These are phyloP conservation scores for Oncorhynchus clarkii DNA, from an alignment of 2,113 vertebrate genomes.

Conservation along the genomic window DNA sequence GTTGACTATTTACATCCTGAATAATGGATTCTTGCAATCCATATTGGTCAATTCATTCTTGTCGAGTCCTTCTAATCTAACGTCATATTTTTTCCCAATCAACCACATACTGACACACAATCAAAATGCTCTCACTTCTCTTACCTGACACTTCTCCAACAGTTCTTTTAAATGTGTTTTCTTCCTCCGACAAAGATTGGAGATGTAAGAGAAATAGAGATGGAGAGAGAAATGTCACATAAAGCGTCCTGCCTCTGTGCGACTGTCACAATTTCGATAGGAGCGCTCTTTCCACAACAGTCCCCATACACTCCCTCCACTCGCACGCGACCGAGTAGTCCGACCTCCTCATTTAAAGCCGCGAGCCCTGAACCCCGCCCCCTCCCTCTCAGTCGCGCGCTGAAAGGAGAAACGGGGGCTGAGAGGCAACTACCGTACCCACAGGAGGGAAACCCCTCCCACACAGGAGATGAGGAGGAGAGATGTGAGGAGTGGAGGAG, in stretches of 20 bases:
- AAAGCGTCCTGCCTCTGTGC: background rate
- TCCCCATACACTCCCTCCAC: background rate
- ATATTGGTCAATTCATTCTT: too few species aligned
- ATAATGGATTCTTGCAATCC: too few species aligned
- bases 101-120: background rate
- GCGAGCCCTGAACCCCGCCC: background rate
- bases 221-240: too few species aligned
- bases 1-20: too few species aligned
- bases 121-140: background rate
- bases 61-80: background rate
- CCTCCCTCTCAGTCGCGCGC: background rate
- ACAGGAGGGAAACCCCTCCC: too few species aligned
- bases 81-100: background rate
- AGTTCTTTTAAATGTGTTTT: background rate
- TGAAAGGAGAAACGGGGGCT: background rate
- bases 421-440: background rate
- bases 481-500: too few species aligned
- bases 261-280: background rate
- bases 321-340: background rate
- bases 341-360: background rate
- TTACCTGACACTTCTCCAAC: background rate
- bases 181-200: background rate
- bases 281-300: background rate
- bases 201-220: background rate
- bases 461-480: too few species aligned